Base-by-base conservation (phyloP, 1,140 invertebrate species). In the Dendroctonus ponderosae region DNA sequence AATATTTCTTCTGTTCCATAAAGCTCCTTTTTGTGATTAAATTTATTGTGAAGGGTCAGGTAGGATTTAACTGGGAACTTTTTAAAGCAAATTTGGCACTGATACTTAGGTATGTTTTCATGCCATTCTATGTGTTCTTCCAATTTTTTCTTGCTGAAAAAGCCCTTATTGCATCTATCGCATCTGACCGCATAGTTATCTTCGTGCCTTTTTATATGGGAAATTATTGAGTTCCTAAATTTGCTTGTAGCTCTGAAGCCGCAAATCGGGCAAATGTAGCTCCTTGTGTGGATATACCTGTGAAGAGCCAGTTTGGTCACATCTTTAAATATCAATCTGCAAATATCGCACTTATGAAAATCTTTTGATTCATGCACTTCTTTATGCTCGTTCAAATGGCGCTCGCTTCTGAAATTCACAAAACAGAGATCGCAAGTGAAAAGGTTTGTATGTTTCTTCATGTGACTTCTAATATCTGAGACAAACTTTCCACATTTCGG, bases 171-270 rank as follows among this genome's bases (percentile, higher is more conserved):
- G 60, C 82, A 83, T 5, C 78, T 79, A 0, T 80, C 76, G 59
- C 82, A 83, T 44, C 80, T 79, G 40, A 80, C 80, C 64, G 81
- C 77, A 42, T 80, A 79, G 51, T 81, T 81, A 51, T 80, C 79
- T 5, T 76, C 71, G 62, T 83, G 82, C 74, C 81, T 79, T 46
- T 82, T 79, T 56, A 82, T 78, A 58, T 83, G 82, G 6, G 57
- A 37, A 8, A 65, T 70, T 37, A 76, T 69, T 8, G 70, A 68
- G 14, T 68, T 64, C 26, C 53, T 48, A 38, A 63, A 62, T 51
- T 63, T 68, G 48, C 66, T 68, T 2, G 59, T 68, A 9, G 60
- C 61, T 3, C 57, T 46, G 52, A 68, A 72, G 6, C 44, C 53
- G 54, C 71, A 69, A 9, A 69, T 57, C 11, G 68, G 68, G 49